Conservation (phyloP, 1,140 invertebrate genomes). For the Heliconius hewitsoni region DNA sequence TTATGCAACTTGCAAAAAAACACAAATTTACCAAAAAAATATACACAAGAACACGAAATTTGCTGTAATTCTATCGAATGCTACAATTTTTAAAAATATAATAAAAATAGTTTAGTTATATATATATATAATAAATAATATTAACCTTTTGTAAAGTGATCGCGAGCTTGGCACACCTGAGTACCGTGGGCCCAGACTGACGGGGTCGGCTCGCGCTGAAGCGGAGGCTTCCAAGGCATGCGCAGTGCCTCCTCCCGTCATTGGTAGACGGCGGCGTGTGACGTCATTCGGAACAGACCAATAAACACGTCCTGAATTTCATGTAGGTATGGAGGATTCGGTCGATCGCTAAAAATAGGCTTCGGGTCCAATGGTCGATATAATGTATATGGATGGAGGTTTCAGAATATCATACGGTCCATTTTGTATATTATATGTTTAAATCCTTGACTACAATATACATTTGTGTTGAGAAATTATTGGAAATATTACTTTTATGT, state of each 20-base stretch:
- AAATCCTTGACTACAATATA: not conserved
- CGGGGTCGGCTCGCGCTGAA: slow-evolving; percentile 42
- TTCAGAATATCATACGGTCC: not conserved
- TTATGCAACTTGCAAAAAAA: slow-evolving; percentile 46
- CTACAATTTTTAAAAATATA: too few relatives aligned
- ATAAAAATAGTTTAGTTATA: slow-evolving; percentile 25
- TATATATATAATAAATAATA: slow-evolving; percentile 36
- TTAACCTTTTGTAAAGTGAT: slow-evolving; percentile 63
- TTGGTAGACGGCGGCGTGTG: slow-evolving; percentile 54
- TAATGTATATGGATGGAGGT: not conserved
- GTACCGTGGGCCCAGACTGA: slow-evolving; percentile 72
- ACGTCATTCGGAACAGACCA: slow-evolving; percentile 64
- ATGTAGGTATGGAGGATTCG: slow-evolving; percentile 69
- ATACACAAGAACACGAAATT: slow-evolving; percentile 19
- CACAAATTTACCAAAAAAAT: slow-evolving; percentile 26
- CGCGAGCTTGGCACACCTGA: slow-evolving; percentile 74
- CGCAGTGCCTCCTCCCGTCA: slow-evolving; percentile 50
- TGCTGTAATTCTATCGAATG: slow-evolving; percentile 25
- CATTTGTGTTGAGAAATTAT: not conserved
- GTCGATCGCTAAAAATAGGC: slow-evolving; percentile 77
- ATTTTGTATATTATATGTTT: not conserved
- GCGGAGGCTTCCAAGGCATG: slow-evolving; percentile 57
- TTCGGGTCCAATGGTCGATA: slow-evolving; percentile 61
- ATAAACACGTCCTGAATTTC: slow-evolving; percentile 68
- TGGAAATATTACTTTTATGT: not conserved